phyloP scores from a whole-genome alignment of 2,888 invertebrate genomes.

The Archips xylosteana region DNA sequence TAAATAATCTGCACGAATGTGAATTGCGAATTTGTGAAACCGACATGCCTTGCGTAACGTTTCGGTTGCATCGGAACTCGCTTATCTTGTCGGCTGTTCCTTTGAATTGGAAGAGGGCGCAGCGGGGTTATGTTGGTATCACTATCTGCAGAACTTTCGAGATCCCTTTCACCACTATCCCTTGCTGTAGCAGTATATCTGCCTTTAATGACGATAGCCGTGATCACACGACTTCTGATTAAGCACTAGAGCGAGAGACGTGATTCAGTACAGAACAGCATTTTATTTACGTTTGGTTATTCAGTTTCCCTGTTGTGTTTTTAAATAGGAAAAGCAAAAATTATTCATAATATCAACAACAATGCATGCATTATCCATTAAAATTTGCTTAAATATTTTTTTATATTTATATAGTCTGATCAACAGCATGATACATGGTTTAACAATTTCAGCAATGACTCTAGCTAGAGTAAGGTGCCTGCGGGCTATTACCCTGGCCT shows the following conservation, averaged over 20 bases:
- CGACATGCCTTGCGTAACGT: conserved; percentile 12
- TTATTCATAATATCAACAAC: background rate
- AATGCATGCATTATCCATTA: background rate
- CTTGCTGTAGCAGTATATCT: conserved; percentile 51
- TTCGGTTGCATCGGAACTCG: conserved; percentile 10
- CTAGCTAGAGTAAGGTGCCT: background rate
- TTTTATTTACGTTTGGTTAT: conserved; percentile 20
- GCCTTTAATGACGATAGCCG: conserved; percentile 47
- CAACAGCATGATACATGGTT: too few relatives aligned
- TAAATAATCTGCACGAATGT: conserved; percentile 22
- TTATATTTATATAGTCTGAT: background rate
- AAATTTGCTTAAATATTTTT: background rate
- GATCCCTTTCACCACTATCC: conserved; percentile 71
- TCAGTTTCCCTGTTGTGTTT: background rate
- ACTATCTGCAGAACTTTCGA: conserved; percentile 58
- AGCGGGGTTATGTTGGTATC: conserved; percentile 22
- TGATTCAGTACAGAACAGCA: conserved; percentile 24
- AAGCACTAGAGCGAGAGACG: conserved; percentile 44
- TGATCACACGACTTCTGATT: conserved; percentile 44
- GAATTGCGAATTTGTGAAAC: conserved; percentile 21
- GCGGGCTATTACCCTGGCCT: too few relatives aligned
- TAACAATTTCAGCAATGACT: background rate
- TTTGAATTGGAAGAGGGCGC: conserved; percentile 25
- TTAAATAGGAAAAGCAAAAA: background rate
- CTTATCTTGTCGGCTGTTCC: conserved; percentile 11